Conservation (phyloP, 2,113 vertebrate genomes). For the Ochotona curzoniae region DNA sequence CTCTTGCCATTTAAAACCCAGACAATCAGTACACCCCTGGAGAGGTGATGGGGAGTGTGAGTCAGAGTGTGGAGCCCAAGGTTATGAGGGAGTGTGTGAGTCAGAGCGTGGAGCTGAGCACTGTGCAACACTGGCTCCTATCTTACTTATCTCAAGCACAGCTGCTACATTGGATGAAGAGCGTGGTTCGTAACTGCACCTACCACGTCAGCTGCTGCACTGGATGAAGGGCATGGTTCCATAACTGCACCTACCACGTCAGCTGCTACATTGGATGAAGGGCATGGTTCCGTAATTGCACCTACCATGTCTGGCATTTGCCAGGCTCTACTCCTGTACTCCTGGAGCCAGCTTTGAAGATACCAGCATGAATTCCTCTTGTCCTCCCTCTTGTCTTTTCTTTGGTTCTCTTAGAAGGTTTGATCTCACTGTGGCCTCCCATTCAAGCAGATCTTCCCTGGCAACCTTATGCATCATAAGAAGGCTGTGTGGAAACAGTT, state of each 20-base stretch:
- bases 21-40: not conserved
- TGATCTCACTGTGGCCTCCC: not conserved
- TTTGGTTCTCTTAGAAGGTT: not conserved
- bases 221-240: not conserved
- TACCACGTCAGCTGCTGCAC: too few species aligned
- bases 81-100: too few species aligned
- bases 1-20: not conserved
- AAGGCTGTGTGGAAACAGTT: not conserved
- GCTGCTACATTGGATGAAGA: not conserved
- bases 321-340: not conserved
- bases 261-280: not conserved
- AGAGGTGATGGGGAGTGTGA: not conserved
- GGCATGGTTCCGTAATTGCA: not conserved
- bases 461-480: not conserved
- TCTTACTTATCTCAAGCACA: not conserved
- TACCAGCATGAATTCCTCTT: not conserved
- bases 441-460: not conserved
- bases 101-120: not conserved
- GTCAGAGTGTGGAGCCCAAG: not conserved
- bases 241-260: too few species aligned
- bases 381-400: not conserved
- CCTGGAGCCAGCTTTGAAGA: not conserved
- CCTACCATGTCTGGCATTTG: not conserved
- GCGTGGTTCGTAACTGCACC: too few species aligned
- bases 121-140: not conserved